Conservation (phyloP, 2,888 invertebrate species). For the Hirtodrosophila trivittata region DNA sequence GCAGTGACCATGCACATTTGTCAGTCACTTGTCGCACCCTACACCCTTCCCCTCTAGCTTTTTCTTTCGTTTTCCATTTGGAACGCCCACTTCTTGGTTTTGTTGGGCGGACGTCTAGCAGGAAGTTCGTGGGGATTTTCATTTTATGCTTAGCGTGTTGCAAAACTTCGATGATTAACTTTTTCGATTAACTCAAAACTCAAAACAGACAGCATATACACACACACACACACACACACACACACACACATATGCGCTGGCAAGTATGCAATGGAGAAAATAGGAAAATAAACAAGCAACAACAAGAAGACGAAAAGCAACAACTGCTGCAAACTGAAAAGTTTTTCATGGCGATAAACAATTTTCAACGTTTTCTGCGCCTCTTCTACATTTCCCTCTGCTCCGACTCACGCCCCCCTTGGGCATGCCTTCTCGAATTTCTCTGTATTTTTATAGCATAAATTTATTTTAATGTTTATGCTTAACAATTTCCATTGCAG, state of each 20-base stretch:
- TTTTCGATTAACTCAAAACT: constrained; percentile 76
- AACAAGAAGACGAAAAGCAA: constrained; percentile 32
- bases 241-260: constrained; percentile 9
- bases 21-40: neutral
- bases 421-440: constrained; percentile 1
- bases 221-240: constrained; percentile 13
- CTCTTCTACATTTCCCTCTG: neutral
- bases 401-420: neutral
- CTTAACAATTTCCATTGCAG: constrained; percentile 73
- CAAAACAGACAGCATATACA: constrained; percentile 53
- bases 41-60: constrained; percentile 1
- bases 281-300: constrained; percentile 45
- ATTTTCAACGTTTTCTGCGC: constrained; percentile 57
- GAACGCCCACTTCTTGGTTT: neutral
- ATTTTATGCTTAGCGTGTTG: constrained; percentile 61
- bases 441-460: constrained; percentile 59
- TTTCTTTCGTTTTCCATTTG: neutral
- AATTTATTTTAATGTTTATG: constrained; percentile 80
- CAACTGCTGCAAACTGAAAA: constrained; percentile 54
- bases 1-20: constrained; percentile 43
- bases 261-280: constrained; percentile 58
- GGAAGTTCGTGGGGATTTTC: constrained; percentile 2
- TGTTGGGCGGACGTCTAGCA: constrained; percentile 16
- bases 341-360: constrained; percentile 74
- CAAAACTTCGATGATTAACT: constrained; percentile 79